These are phyloP conservation scores for Thunnus maccoyii DNA, from an alignment of 2,113 vertebrate species.

Conservation along the genomic window DNA sequence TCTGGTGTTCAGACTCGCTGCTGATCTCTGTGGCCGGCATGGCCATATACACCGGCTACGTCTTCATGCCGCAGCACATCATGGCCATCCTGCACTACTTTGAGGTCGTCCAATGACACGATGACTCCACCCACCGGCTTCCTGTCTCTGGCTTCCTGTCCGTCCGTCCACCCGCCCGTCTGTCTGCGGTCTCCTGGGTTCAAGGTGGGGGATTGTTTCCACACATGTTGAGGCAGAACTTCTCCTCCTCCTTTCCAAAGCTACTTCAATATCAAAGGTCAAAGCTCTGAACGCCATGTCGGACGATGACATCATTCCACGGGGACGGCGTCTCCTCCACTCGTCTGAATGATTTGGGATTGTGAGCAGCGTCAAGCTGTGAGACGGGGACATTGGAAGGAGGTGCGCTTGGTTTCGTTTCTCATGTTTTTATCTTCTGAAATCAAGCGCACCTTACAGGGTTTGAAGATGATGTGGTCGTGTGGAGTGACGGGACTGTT, in stretches of 20 bases:
- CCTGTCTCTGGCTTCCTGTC: conserved; percentile 34
- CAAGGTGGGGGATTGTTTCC: neutral
- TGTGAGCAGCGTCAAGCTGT: neutral
- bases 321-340: neutral
- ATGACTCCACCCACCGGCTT: neutral
- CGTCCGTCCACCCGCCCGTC: neutral
- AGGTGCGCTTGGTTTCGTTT: neutral
- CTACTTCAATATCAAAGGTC: neutral
- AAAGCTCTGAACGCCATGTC: neutral
- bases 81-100: conserved; percentile 99
- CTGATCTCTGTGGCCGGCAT: conserved; percentile 93
- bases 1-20: conserved; percentile 89
- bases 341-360: neutral
- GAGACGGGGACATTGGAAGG: neutral
- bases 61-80: conserved; percentile 99
- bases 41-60: conserved; percentile 96
- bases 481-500: neutral
- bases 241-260: neutral
- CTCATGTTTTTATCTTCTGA: neutral
- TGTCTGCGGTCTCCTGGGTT: neutral
- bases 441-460: conserved; percentile 24
- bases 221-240: neutral
- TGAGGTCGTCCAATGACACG: conserved; percentile 91
- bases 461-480: neutral
- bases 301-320: neutral